Evolutionary conservation across 1,140 invertebrate genomes (phyloP), one percentile per base, ranked within the genome.

Genomic region (Papilio machaon): DNA sequence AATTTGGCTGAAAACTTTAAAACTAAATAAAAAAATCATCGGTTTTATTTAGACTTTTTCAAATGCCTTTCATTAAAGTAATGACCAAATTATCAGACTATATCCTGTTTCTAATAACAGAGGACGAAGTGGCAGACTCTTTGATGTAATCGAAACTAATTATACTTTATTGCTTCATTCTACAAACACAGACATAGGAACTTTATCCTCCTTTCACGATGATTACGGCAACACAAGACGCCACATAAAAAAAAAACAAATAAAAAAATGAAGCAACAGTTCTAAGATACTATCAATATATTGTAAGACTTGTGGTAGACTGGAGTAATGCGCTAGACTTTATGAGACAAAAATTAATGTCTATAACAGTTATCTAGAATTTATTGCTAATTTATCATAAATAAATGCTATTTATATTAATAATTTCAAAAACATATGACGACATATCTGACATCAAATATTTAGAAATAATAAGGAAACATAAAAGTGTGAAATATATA

Each of bases 101-200:
- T 64, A 64, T 64, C 60, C 23, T 64, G 19, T 17, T 9, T 60
- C 17, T n/a, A 58, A 58, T 60, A 60, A 60, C n/a, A 19, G 5
- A 19, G n/a, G 19, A 8, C 58, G 19, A 6, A 19, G 19, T 9
- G 17, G 54, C 17, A 58, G 17, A 30, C 4, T 70, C 11, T 70
- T 19, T 60, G 58, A 70, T 35, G 64, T 17, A 70, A 70, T 70
- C 64, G 13, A 70, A 70, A 10, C 64, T 17, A 70, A 70, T 70
- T 70, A 70, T 38, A 15, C 38, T 7, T 43, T 6, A 10, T 35
- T 70, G 23, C 64, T 70, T 70, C 13, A 35, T 38, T 38, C 30
- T 2, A 70, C 64, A 17, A 70, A 70, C 30, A 15, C 17, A 11
- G 4, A 15, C 19, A 15, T 9, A 35, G 19, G 60, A 64, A 35